These are phyloP conservation scores for Apotomis turbidana DNA, from an alignment of 2,888 invertebrate genomes.

Conservation along the genomic window DNA sequence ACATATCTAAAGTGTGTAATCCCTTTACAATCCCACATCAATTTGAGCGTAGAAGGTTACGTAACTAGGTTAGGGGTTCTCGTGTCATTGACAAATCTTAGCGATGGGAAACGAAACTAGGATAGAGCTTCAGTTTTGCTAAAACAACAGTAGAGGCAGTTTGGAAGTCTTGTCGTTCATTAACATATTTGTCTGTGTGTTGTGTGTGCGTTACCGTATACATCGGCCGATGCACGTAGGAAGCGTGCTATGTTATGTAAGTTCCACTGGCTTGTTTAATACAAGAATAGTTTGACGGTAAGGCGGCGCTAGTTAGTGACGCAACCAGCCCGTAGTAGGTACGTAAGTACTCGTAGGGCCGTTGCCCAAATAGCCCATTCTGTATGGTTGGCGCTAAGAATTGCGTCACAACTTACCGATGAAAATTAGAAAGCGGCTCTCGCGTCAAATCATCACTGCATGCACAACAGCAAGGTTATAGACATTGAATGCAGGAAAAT, in stretches of 20 bases:
- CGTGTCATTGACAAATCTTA: slow-evolving; percentile 49
- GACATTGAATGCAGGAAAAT: slow-evolving; percentile 30
- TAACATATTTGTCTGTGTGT: slow-evolving; percentile 17
- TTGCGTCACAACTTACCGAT: slow-evolving; percentile 64
- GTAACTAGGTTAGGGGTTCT: slow-evolving; percentile 48
- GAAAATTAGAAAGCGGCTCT: slow-evolving; percentile 73
- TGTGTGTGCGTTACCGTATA: slow-evolving; percentile 24
- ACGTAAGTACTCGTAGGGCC: slow-evolving; percentile 48
- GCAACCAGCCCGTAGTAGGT: slow-evolving; percentile 53
- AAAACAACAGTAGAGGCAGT: background rate
- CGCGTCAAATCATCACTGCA: slow-evolving; percentile 55
- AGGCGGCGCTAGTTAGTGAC: slow-evolving; percentile 49
- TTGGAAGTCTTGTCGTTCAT: slow-evolving; percentile 10
- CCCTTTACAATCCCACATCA: slow-evolving; percentile 42
- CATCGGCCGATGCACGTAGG: slow-evolving; percentile 24
- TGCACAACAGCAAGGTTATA: slow-evolving; percentile 50
- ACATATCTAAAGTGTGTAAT: background rate
- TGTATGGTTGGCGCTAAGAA: slow-evolving; percentile 52
- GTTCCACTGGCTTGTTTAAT: slow-evolving; percentile 35
- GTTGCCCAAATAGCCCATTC: slow-evolving; percentile 61
- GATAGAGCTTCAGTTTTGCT: slow-evolving; percentile 7
- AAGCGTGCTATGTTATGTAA: slow-evolving; percentile 37
- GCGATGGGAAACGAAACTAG: slow-evolving; percentile 44
- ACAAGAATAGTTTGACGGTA: slow-evolving; percentile 41
- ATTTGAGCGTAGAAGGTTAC: slow-evolving; percentile 44